Evolutionary conservation across 2,797 vertebrate genomes (phyloP), one percentile per base, ranked within the genome.

Genomic region (Steatocranus sp.): DNA sequence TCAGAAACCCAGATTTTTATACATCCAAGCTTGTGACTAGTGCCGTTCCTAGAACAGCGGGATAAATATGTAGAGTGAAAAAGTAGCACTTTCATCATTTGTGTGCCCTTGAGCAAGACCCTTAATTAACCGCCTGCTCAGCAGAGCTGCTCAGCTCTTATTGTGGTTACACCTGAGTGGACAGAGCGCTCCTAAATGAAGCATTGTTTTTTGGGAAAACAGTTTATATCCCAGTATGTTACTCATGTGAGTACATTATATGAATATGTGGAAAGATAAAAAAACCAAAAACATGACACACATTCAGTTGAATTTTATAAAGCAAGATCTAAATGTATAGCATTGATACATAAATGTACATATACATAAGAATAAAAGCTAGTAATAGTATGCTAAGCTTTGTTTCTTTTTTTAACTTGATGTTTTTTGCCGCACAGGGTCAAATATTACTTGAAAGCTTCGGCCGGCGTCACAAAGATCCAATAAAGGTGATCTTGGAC

Each of bases 251-350:
- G 11, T 23, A 66, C n/a, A 1, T 66, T 38, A 23, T n/a, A 63
- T 63, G 18, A 36, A 20, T 36, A 63, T 36, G 2, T 38, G 11
- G 61, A 66, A 15, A 36, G 11, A 32, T 66, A 2, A 20, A 12
- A 34, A 61, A 25, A 3, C 0, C 0, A 54, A 54, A 34, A 34
- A 61, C 2, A 61, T 34, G 30, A n/a, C 0, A 0, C 17, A 11
- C 30, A 34, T 61, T 61, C 6, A 36, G 32, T n/a, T 0, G 10
- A 12, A 20, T 36, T 63, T 63, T 8, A 63, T 61, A 61, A 61
- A 34, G 3, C 17, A 61, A 61, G 10, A n/a, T 61, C 0, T n/a
- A 36, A 2, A 12, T 30, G 25, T 30, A 0, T 30, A 30, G 8
- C 25, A 61, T 20, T n/a, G 11, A 63, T 36, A 36, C 2, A 36